Base-by-base conservation (phyloP, 2,888 invertebrate species). In the Plusia festucae region DNA sequence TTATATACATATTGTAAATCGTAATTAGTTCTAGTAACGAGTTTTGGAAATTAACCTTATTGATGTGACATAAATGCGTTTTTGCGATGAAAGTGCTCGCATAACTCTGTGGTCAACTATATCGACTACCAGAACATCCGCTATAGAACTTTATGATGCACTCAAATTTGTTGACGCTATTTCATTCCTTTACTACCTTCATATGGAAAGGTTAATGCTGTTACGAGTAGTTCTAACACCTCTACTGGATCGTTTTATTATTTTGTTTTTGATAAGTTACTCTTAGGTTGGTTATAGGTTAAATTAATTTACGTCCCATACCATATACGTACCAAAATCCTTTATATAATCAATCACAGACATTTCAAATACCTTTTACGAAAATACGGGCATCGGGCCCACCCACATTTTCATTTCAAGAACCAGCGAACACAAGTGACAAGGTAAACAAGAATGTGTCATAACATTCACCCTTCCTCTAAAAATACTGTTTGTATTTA, bases 401-500 rank as follows among this genome's bases (percentile, higher is more conserved):
- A 20, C 11, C 11, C 46, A 11, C 4, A 49, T 18, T 20, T 49
- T 18, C 18, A 18, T 49, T 49, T 18, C 18, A 49, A 49, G 46
- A 20, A 3, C 20, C 18, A 9, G 20, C 18, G 4, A 49, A 49
- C 18, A 49, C 9, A 8, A 18, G 20, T 49, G 46, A 49, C 20
- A 49, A 20, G 18, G 46, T 20, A 20, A 49, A 49, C 46, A 49
- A 20, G 11, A 49, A 49, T 18, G 18, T 20, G 46, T 49, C 46
- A 18, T 49, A 49, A 49, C 46, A 49, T n/a, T 40, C 46, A 49
- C 18, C 46, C 18, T 18, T 49, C 46, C 46, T 49, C 18, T 49
- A 49, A 49, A 49, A 49, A 49, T 20, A 49, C 46, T 20, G 46
- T 49, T 18, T 49, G 18, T 49, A 20, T 49, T 49, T 18, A 49